phyloP scores from a whole-genome alignment of 2,113 vertebrate genomes.

The Prunella himalayana region DNA sequence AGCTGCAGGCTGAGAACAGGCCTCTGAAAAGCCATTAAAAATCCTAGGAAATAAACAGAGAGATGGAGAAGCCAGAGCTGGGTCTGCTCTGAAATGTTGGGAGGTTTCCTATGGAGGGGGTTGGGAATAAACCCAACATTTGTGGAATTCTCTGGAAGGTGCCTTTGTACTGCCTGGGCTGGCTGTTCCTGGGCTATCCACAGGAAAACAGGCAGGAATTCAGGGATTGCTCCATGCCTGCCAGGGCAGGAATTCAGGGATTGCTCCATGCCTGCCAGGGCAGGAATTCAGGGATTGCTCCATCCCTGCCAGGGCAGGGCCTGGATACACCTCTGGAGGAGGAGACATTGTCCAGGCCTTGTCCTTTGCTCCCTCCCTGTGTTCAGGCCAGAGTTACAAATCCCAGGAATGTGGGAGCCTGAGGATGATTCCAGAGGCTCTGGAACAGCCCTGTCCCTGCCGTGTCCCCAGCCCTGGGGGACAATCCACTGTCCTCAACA shows the following conservation, averaged over 20 bases:
- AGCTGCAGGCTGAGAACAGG: neutral
- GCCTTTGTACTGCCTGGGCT: neutral
- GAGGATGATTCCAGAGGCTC: fast-evolving
- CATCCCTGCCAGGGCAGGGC: neutral
- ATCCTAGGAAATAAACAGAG: neutral
- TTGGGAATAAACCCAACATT: neutral
- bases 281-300: neutral
- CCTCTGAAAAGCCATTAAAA: neutral
- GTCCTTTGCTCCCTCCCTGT: neutral
- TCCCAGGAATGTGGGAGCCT: neutral
- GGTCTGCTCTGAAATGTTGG: fast-evolving
- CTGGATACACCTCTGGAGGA: fast-evolving
- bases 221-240: neutral
- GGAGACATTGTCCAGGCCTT: fast-evolving
- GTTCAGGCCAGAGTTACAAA: neutral
- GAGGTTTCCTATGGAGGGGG: neutral
- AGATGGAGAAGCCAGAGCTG: neutral
- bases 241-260: neutral
- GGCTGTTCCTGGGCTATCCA: fast-evolving
- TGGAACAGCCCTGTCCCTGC: neutral
- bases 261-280: neutral
- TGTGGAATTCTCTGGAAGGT: neutral
- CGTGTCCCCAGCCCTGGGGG: neutral
- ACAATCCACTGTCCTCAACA: fast-evolving
- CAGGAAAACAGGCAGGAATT: neutral